These are phyloP conservation scores for Chrysemys picta DNA, from an alignment of 2,113 vertebrate species.

Conservation along the genomic window DNA sequence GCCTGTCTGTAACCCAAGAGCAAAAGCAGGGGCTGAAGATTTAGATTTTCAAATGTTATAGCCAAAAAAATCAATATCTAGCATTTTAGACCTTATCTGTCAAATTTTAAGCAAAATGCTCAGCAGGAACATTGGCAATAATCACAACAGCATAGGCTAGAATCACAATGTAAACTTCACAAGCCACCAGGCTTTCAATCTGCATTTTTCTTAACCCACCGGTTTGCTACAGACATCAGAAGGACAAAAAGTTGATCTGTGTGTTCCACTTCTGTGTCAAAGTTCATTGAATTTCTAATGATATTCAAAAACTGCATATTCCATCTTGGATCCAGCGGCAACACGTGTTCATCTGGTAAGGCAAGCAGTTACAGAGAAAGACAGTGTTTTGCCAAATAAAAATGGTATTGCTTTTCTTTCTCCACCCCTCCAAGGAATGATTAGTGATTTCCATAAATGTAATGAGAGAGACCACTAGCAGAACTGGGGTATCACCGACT, in stretches of 20 bases:
- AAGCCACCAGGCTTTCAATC: neutral
- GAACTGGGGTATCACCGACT: neutral
- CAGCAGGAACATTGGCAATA: neutral
- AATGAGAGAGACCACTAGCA: neutral
- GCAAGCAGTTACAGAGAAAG: neutral
- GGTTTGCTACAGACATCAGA: conserved; percentile 90
- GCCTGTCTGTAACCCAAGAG: neutral
- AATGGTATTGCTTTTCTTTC: neutral
- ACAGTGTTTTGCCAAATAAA: neutral
- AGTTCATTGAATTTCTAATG: conserved; percentile 88
- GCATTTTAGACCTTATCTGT: neutral
- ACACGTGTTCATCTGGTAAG: conserved; percentile 89
- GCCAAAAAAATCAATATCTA: neutral
- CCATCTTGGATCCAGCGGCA: conserved; percentile 94
- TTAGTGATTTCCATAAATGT: too few species aligned
- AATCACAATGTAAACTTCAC: neutral
- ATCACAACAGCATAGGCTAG: neutral
- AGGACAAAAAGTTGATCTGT: conserved; percentile 87
- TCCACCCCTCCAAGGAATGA: neutral
- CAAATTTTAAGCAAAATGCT: neutral
- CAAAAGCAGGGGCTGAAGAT: neutral
- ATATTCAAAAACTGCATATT: conserved; percentile 95
- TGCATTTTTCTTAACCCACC: conserved; percentile 72
- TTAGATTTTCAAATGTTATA: neutral
- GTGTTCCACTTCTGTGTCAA: conserved; percentile 87